A percentile compares a stretch with the other conserved stretches of the same genome.
Conservation (phyloP, 2,888 invertebrate species). For the Elmis aenea region DNA sequence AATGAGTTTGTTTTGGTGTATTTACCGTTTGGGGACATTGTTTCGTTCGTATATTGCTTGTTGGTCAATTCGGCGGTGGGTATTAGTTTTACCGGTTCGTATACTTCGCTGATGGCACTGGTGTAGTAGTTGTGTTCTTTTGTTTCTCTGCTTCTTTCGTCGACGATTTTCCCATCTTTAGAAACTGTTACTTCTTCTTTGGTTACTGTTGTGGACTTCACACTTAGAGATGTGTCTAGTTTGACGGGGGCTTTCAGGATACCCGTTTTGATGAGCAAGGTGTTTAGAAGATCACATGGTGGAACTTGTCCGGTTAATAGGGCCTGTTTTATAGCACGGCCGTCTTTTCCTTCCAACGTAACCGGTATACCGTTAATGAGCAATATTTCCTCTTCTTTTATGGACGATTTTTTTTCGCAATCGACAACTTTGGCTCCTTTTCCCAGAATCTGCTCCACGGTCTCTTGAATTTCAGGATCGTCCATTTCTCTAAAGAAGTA, state of each 20-base stretch:
- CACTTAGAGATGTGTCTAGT: constrained; percentile 65
- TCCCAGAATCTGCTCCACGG: constrained; percentile 68
- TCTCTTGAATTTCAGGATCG: constrained; percentile 67
- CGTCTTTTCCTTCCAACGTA: constrained; percentile 62
- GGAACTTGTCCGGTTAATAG: constrained; percentile 65
- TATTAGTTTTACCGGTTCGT: constrained; percentile 54
- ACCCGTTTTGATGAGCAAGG: constrained; percentile 62
- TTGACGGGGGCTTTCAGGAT: constrained; percentile 63
- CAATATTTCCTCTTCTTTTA: constrained; percentile 65
- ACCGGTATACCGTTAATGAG: constrained; percentile 68
- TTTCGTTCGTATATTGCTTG: constrained; percentile 31
- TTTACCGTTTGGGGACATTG: constrained; percentile 9
- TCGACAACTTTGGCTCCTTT: constrained; percentile 67
- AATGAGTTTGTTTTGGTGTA: constrained; percentile 10
- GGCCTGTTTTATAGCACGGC: constrained; percentile 62
- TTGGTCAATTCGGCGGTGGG: constrained; percentile 40
- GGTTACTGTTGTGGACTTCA: constrained; percentile 65
- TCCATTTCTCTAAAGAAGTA: constrained; percentile 51
- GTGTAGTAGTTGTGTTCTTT: constrained; percentile 68
- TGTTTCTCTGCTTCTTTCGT: constrained; percentile 64
- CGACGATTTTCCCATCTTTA: constrained; percentile 62
- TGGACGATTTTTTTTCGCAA: constrained; percentile 67
- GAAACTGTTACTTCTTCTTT: constrained; percentile 67
- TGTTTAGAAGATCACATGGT: constrained; percentile 65
- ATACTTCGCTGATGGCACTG: constrained; percentile 61